Evolutionary conservation across 1,140 invertebrate genomes (phyloP).

Genomic region (Megathymus violae): DNA sequence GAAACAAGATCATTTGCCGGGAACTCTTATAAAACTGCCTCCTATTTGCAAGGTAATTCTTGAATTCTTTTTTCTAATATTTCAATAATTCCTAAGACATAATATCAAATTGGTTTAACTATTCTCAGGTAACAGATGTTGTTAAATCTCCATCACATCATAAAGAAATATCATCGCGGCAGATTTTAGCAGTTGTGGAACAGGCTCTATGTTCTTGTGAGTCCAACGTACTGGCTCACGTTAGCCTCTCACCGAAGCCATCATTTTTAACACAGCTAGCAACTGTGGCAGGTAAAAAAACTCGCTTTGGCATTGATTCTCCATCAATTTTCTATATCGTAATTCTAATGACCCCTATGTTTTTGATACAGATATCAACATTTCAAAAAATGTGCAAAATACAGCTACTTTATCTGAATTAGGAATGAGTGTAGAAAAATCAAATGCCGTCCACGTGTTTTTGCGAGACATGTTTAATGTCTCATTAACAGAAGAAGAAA

Average conservation of each 20-base stretch:
- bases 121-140: slow-evolving; percentile 8
- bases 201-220: slow-evolving; percentile 36
- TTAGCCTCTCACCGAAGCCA: background rate
- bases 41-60: slow-evolving; percentile 20
- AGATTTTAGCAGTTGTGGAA: slow-evolving; percentile 40
- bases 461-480: slow-evolving; percentile 39
- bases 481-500: slow-evolving; percentile 26
- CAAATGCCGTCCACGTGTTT: slow-evolving; percentile 25
- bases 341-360: background rate
- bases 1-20: slow-evolving; percentile 36
- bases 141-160: background rate
- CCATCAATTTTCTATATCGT: background rate
- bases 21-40: slow-evolving; percentile 35
- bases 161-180: slow-evolving; percentile 15
- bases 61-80: too few species aligned
- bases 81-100: too few species aligned
- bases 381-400: slow-evolving; percentile 17
- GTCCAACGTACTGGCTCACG: slow-evolving; percentile 15
- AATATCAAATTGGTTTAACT: too few species aligned
- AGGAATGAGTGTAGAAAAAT: slow-evolving; percentile 32
- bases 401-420: slow-evolving; percentile 29
- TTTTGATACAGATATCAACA: slow-evolving; percentile 26
- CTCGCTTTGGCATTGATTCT: too few species aligned
- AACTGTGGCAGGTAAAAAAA: slow-evolving; percentile 42
- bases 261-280: slow-evolving; percentile 33